Base-by-base conservation (phyloP, 2,888 invertebrate species). In the Neocrepidodera transversa region DNA sequence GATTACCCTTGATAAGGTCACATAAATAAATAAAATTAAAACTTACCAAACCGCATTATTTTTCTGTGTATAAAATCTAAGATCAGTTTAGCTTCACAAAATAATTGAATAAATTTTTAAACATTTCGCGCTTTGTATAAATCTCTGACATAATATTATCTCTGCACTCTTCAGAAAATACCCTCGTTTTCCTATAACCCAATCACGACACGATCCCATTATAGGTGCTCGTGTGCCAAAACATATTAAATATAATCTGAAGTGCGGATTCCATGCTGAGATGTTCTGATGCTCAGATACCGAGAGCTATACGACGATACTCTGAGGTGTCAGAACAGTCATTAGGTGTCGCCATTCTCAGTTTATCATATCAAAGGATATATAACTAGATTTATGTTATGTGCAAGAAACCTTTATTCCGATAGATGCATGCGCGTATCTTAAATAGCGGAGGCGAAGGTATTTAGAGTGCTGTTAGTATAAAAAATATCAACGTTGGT, bases 291-390 rank as follows among this genome's bases (percentile, higher is more conserved):
- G 40, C 43, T 53, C 53, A 43, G 43, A 42, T n/a, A 43, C 20
- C n/a, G n/a, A n/a, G n/a, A n/a, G n/a, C n/a, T n/a, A n/a, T 32
- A 16, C 35, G 53, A 45, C 43, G 23, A 43, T 53, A 35, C 23
- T 53, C 32, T 45, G 38, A 47, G 47, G 58, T 58, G 58, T 58
- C 58, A 58, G 49, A 57, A 18, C 45, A 57, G 26, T 43, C 57
- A 57, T 48, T 52, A 58, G 14, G 11, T 18, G 30, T 35, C 23
- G 28, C 43, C 47, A 23, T 47, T 52, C 47, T 47, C 43, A 52
- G 38, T 35, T 58, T 26, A 52, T 58, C 52, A 58, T 17, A 53
- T 40, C 53, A 32, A 43, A 43, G 32, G 20, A 53, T 53, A 53
- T 32, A 32, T 53, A 53, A 43, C 43, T 35, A 18, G 32, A 42